phyloP scores from a whole-genome alignment of 2,888 invertebrate genomes.

The Brenthis ino region DNA sequence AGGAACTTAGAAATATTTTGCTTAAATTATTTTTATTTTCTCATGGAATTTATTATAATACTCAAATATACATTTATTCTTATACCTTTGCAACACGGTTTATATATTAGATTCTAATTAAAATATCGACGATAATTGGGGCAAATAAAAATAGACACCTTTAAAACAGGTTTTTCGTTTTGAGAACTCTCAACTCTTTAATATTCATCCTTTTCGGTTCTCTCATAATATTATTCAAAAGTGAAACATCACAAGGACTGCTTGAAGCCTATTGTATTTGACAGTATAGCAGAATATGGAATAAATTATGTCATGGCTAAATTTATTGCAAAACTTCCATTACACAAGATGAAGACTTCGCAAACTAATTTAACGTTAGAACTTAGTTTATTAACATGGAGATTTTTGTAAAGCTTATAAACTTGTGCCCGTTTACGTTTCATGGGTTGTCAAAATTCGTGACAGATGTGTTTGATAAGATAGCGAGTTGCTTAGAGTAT shows the following conservation, averaged over 20 bases:
- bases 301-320: slow-evolving; percentile 40
- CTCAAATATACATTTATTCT: no score
- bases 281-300: slow-evolving; percentile 6
- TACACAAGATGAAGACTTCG: slow-evolving; percentile 29
- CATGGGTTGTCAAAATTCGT: slow-evolving; percentile 65
- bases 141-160: background rate
- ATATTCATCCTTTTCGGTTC: background rate
- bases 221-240: background rate
- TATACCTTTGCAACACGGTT: no score
- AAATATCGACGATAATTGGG: background rate
- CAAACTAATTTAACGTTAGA: slow-evolving; percentile 20
- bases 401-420: slow-evolving; percentile 60
- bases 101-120: no score
- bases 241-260: background rate
- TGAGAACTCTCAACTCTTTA: no score
- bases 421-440: slow-evolving; percentile 58
- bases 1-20: no score
- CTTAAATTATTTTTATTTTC: no score
- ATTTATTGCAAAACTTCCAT: slow-evolving; percentile 39
- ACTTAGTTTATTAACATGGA: slow-evolving; percentile 55
- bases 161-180: slow-evolving; percentile 2
- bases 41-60: no score
- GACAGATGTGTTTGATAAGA: slow-evolving; percentile 63
- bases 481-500: slow-evolving; percentile 66
- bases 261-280: slow-evolving; percentile 1